These are phyloP conservation scores for Synchiropus splendidus DNA, from an alignment of 2,113 vertebrate genomes.

Conservation along the genomic window DNA sequence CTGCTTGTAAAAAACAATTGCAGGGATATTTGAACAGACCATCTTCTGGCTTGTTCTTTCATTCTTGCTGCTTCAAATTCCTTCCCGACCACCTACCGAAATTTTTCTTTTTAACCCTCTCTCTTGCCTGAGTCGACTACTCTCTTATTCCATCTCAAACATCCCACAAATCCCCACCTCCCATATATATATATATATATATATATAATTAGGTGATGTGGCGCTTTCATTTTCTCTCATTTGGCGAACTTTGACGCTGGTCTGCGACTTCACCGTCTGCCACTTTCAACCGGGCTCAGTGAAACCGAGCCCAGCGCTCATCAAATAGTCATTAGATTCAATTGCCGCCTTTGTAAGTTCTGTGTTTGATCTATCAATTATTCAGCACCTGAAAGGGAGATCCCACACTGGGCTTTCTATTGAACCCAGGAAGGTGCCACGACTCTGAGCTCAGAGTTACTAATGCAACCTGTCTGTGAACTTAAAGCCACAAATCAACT, in stretches of 20 bases:
- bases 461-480: conserved; percentile 35
- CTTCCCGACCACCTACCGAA: too few species aligned
- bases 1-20: too few species aligned
- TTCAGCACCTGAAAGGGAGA: conserved; percentile 59
- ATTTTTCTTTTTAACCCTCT: too few species aligned
- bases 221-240: too few species aligned
- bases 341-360: conserved; percentile 60
- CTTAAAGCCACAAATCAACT: conserved; percentile 11
- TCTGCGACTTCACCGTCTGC: neutral
- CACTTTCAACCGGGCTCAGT: conserved; percentile 14
- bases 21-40: neutral
- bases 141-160: too few species aligned
- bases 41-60: too few species aligned
- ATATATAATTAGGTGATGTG: too few species aligned
- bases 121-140: too few species aligned
- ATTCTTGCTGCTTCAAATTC: too few species aligned
- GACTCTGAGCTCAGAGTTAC: conserved; percentile 36
- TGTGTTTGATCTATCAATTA: conserved; percentile 63
- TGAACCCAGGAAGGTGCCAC: conserved; percentile 49
- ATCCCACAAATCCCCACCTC: too few species aligned
- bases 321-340: conserved; percentile 64
- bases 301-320: conserved; percentile 48
- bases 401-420: conserved; percentile 44
- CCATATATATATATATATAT: too few species aligned
- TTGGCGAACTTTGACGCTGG: too few species aligned